These are phyloP conservation scores for Acromyrmex charruanus DNA, from an alignment of 1,140 invertebrate species.

Conservation along the genomic window DNA sequence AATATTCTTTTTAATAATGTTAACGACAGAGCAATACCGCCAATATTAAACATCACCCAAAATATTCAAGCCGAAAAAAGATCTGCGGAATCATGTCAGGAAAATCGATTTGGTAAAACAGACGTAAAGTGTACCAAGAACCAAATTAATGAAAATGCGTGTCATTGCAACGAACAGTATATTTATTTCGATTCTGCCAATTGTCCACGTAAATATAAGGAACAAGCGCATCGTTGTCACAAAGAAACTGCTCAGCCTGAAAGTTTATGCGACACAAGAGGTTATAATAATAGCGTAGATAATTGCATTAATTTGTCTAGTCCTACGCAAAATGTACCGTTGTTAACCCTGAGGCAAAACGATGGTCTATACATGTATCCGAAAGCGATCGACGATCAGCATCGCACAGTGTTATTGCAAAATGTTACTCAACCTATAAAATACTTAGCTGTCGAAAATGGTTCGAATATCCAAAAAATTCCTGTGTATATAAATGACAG, in stretches of 20 bases:
- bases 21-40: neutral
- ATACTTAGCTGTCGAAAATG: conserved; percentile 16
- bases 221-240: neutral
- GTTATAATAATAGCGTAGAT: neutral
- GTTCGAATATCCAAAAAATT: neutral
- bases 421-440: conserved; percentile 39
- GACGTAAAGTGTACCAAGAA: neutral
- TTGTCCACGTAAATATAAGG: conserved; percentile 12
- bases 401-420: neutral
- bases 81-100: neutral
- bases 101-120: neutral
- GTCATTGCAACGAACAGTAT: neutral
- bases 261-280: neutral
- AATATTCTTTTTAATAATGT: neutral
- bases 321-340: neutral
- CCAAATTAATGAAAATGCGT: neutral
- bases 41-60: neutral
- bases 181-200: conserved; percentile 20
- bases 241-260: neutral
- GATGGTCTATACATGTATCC: neutral
- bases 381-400: neutral
- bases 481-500: conserved; percentile 22
- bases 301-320: conserved; percentile 15
- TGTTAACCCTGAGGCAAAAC: neutral
- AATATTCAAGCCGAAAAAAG: conserved; percentile 3